These are phyloP conservation scores for Polypedilum vanderplanki DNA, from an alignment of 1,140 invertebrate genomes.

Conservation along the genomic window DNA sequence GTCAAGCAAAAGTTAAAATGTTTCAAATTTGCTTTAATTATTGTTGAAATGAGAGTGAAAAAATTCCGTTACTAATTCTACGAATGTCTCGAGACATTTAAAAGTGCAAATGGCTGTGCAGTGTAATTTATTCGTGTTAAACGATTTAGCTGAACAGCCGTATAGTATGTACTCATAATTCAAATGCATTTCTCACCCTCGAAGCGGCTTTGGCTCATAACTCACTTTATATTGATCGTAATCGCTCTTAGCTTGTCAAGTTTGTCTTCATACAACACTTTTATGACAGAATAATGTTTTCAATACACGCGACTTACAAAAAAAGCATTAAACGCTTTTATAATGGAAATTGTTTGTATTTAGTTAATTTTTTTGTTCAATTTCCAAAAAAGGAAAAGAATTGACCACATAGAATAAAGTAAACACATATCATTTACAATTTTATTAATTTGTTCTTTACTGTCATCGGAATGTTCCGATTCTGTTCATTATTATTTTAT, in stretches of 20 bases:
- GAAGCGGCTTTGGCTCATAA: not conserved
- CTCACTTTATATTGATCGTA: slow-evolving; percentile 39
- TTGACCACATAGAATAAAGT: too few relatives aligned
- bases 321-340: not conserved
- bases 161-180: not conserved
- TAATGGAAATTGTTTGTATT: not conserved
- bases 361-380: not conserved
- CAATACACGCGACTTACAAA: slow-evolving; percentile 29
- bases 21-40: too few relatives aligned
- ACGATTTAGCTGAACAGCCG: not conserved
- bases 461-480: not conserved
- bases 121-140: not conserved
- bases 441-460: too few relatives aligned
- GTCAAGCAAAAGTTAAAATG: too few relatives aligned
- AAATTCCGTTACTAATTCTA: too few relatives aligned
- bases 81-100: too few relatives aligned
- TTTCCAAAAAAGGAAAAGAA: too few relatives aligned
- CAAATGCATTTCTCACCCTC: slow-evolving; percentile 1
- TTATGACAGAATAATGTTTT: slow-evolving; percentile 39
- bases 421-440: too few relatives aligned
- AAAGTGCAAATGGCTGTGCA: not conserved
- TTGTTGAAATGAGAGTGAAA: too few relatives aligned
- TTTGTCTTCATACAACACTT: slow-evolving; percentile 36
- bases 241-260: slow-evolving; percentile 13
- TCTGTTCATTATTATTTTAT: not conserved